These are phyloP conservation scores for Bilobella aurantiaca DNA, from an alignment of 1,140 invertebrate genomes.

Conservation along the genomic window DNA sequence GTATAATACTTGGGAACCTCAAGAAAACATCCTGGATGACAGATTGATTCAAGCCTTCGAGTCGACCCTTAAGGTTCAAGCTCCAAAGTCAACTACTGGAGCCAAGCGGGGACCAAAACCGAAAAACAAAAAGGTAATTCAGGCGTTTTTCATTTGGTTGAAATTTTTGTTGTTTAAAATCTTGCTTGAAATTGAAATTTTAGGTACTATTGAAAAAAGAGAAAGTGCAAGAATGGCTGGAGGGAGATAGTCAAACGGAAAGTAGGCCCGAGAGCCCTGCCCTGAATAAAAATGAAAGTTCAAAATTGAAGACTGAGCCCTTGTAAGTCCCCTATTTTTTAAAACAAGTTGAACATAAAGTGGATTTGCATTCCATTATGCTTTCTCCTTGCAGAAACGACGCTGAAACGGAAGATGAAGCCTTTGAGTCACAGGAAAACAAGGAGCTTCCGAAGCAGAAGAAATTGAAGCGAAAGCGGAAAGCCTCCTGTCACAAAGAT, in stretches of 20 bases:
- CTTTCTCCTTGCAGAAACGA: background rate
- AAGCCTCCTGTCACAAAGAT: background rate
- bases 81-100: background rate
- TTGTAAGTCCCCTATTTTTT: too few relatives aligned
- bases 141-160: background rate
- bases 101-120: background rate
- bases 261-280: too few relatives aligned
- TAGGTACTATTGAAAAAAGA: background rate
- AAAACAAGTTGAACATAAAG: background rate
- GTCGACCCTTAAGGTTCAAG: background rate
- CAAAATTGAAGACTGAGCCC: background rate
- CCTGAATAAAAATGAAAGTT: background rate
- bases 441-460: background rate
- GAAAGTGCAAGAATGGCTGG: background rate
- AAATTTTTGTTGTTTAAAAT: background rate
- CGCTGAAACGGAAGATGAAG: background rate
- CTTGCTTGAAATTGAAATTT: background rate
- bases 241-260: background rate
- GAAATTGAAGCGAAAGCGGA: background rate
- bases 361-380: background rate
- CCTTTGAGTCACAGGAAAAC: background rate
- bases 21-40: background rate
- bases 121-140: background rate
- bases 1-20: background rate
- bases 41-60: conserved; percentile 1